phyloP scores from a whole-genome alignment of 92 coral and sea anemone species.

The Anthopleura xanthogrammica region DNA sequence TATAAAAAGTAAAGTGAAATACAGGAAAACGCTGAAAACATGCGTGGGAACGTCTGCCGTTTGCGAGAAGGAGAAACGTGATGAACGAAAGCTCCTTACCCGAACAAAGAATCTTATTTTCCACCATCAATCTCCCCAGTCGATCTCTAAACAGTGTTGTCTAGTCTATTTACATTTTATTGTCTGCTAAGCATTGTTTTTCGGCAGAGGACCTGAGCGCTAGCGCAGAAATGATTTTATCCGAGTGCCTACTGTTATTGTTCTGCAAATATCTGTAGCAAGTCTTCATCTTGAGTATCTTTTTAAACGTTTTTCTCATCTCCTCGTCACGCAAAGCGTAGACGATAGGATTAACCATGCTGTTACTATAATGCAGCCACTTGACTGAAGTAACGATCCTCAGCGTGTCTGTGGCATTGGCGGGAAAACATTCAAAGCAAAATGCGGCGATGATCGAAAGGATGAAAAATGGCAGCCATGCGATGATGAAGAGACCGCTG shows the following conservation, averaged over 20 bases:
- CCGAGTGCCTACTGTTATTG: not conserved
- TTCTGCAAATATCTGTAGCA: not conserved
- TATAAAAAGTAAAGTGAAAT: too few relatives aligned
- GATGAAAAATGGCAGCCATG: constrained; percentile 72
- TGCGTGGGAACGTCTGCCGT: too few relatives aligned
- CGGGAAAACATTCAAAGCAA: constrained; percentile 50
- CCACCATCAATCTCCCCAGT: too few relatives aligned
- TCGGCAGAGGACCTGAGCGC: not conserved
- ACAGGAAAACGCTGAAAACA: too few relatives aligned
- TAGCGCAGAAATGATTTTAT: not conserved
- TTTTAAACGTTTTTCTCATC: constrained; percentile 65
- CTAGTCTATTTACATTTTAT: not conserved
- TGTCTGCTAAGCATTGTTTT: not conserved
- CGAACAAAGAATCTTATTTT: too few relatives aligned
- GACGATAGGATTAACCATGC: constrained; percentile 74
- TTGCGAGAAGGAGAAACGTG: too few relatives aligned
- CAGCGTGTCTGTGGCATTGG: constrained; percentile 26
- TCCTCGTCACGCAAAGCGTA: constrained; percentile 77
- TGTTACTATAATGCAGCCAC: constrained; percentile 88
- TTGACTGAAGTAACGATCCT: constrained; percentile 59
- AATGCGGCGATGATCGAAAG: constrained; percentile 58
- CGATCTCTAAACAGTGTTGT: too few relatives aligned
- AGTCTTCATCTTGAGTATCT: constrained; percentile 13
- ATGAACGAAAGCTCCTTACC: too few relatives aligned
- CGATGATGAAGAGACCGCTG: constrained; percentile 58